These are phyloP conservation scores for Hippotragus niger DNA, from an alignment of 2,113 vertebrate species.

Conservation along the genomic window DNA sequence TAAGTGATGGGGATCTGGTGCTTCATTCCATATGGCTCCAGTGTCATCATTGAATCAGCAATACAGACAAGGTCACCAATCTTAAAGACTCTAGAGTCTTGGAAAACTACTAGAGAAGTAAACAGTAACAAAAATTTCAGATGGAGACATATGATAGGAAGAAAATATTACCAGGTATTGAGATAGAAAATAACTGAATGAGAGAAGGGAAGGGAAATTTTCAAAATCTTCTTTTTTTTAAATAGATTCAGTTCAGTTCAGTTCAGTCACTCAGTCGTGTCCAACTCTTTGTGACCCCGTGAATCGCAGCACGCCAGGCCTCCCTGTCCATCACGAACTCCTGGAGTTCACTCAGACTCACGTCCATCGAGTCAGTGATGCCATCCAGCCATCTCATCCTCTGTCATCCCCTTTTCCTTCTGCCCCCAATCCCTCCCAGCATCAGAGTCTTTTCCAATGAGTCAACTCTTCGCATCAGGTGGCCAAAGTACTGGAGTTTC, in stretches of 20 bases:
- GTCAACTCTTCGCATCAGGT: too few relatives aligned
- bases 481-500: too few relatives aligned
- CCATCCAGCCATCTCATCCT: too few relatives aligned
- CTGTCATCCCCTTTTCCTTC: too few relatives aligned
- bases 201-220: not conserved
- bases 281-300: too few relatives aligned
- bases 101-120: not conserved
- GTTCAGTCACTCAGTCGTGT: too few relatives aligned
- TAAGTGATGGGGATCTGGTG: not conserved
- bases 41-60: not conserved
- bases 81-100: not conserved
- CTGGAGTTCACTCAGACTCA: accelerated
- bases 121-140: not conserved
- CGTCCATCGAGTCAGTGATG: accelerated
- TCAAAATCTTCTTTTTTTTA: not conserved
- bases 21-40: not conserved
- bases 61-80: not conserved
- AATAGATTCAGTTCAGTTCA: not conserved
- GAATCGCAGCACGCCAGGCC: too few relatives aligned
- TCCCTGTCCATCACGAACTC: too few relatives aligned
- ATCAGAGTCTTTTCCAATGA: too few relatives aligned
- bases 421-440: too few relatives aligned
- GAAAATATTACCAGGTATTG: not conserved
- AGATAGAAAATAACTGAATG: not conserved
- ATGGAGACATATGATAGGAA: not conserved